These are phyloP conservation scores for Solenodon paradoxus DNA, from an alignment of 2,113 vertebrate species.

Conservation along the genomic window DNA sequence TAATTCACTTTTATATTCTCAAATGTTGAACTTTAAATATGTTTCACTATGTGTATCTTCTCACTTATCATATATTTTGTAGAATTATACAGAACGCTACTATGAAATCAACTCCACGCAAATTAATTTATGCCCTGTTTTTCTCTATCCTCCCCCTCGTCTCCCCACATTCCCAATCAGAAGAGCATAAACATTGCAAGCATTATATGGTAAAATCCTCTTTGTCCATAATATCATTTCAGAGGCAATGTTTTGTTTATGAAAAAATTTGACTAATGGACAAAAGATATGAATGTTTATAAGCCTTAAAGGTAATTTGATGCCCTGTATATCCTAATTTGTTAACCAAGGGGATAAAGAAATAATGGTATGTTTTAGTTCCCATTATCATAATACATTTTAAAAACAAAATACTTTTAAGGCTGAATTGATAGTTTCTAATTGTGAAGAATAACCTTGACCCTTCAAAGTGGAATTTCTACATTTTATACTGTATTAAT, in stretches of 20 bases:
- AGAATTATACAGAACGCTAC: conserved; percentile 37
- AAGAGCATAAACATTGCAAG: conserved; percentile 42
- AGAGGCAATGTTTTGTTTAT: conserved; percentile 57
- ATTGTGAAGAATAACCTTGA: conserved; percentile 53
- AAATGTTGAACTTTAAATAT: not conserved
- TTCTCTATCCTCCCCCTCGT: not conserved
- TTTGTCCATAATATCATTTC: conserved; percentile 61
- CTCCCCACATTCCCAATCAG: not conserved
- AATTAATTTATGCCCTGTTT: conserved; percentile 45
- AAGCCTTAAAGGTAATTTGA: conserved; percentile 67
- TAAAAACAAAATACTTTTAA: conserved; percentile 65
- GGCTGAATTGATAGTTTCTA: conserved; percentile 63
- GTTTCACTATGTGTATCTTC: not conserved
- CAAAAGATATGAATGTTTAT: conserved; percentile 63
- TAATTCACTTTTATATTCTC: conserved; percentile 13
- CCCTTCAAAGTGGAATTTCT: conserved; percentile 54
- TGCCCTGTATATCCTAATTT: conserved; percentile 61
- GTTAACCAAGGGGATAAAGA: conserved; percentile 60
- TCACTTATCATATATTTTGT: not conserved
- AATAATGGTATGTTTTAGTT: conserved; percentile 61
- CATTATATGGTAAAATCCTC: conserved; percentile 69
- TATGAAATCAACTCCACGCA: conserved; percentile 13
- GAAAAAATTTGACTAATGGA: conserved; percentile 66
- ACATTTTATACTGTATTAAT: conserved; percentile 48
- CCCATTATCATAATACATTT: conserved; percentile 60